A percentile compares a stretch with the other conserved stretches of the same genome.
Conservation (phyloP, 2,888 invertebrate species). For the Drosophila suboccidentalis region DNA sequence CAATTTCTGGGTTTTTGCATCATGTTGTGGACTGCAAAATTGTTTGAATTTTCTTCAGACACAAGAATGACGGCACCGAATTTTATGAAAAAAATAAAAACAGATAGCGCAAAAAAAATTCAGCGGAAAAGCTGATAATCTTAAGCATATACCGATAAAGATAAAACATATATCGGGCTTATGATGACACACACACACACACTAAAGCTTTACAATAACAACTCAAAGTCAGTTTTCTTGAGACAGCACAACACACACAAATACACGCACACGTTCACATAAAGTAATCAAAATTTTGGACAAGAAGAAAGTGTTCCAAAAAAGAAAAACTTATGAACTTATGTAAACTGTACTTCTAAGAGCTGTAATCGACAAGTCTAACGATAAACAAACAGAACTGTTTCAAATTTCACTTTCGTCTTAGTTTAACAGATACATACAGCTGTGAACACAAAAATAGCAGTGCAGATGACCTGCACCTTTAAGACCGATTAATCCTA, state of each 20-base stretch:
- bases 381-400: constrained; percentile 23
- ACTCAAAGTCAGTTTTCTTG: neutral
- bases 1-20: constrained; percentile 61
- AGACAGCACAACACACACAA: constrained; percentile 34
- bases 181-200: constrained; percentile 3
- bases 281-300: constrained; percentile 47
- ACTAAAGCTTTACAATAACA: neutral
- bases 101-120: neutral
- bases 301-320: constrained; percentile 28
- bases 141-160: constrained; percentile 31
- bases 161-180: constrained; percentile 7
- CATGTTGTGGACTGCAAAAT: constrained; percentile 54
- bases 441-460: too few relatives aligned
- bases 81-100: constrained; percentile 25
- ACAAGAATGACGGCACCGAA: constrained; percentile 42
- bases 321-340: constrained; percentile 48
- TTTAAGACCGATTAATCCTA: too few relatives aligned
- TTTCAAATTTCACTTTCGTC: constrained; percentile 3
- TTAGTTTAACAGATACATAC: neutral
- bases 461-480: too few relatives aligned
- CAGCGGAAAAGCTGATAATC: constrained; percentile 29
- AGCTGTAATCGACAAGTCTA: constrained; percentile 70
- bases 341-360: constrained; percentile 75
- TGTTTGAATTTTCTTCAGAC: constrained; percentile 53
- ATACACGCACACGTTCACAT: constrained; percentile 18